Conservation (phyloP, 2,888 invertebrate species). For the Scaptomyza caliginosa region DNA sequence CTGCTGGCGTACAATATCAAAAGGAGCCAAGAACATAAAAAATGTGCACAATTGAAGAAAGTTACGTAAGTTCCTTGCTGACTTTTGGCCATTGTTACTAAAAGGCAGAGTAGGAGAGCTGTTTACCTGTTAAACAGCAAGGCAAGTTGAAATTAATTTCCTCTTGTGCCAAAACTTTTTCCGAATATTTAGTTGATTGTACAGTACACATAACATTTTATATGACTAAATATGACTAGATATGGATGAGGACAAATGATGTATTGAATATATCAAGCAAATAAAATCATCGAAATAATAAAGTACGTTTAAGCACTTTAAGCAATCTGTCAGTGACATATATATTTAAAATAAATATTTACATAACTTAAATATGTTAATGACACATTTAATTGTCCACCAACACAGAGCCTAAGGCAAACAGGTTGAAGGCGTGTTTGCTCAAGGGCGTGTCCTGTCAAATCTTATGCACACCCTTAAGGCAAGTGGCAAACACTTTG, state of each 20-base stretch:
- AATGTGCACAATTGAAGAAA: not conserved
- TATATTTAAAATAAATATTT: not conserved
- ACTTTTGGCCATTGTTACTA: not conserved
- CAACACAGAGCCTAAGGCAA: not conserved
- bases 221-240: not conserved
- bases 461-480: slow-evolving; percentile 24
- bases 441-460: not conserved
- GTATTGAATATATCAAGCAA: not conserved
- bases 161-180: not conserved
- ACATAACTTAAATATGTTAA: slow-evolving; percentile 10
- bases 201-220: too few species aligned
- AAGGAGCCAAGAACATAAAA: not conserved
- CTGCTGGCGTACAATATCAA: slow-evolving; percentile 37
- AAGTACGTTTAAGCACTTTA: not conserved
- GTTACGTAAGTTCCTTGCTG: slow-evolving; percentile 14
- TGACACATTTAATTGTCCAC: slow-evolving; percentile 17
- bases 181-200: not conserved
- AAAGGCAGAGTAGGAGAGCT: not conserved
- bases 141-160: not conserved
- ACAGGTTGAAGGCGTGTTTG: not conserved
- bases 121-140: not conserved
- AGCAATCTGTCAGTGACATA: not conserved
- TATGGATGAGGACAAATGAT: not conserved
- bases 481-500: slow-evolving; percentile 38
- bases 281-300: not conserved